Conservation (phyloP, 1,140 invertebrate genomes). For the Drosophila bocki region DNA sequence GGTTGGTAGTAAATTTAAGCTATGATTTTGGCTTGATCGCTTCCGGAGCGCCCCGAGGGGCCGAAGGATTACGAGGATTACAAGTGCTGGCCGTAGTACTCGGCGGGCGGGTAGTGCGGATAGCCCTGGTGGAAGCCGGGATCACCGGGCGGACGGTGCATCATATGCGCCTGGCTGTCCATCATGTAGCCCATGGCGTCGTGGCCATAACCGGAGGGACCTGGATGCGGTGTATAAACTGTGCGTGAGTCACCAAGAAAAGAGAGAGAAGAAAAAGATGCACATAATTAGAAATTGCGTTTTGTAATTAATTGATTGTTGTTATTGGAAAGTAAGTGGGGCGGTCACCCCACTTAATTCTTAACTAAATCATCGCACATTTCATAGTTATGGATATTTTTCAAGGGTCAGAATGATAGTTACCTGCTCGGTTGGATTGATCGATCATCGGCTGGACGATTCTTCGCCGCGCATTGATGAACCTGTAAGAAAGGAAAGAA, state of each 20-base stretch:
- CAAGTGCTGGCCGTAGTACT: conserved; percentile 96
- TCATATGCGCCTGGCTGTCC: conserved; percentile 97
- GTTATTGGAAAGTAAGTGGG: conserved; percentile 30
- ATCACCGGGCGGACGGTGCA: conserved; percentile 96
- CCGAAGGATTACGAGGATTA: conserved; percentile 86
- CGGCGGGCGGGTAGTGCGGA: conserved; percentile 93
- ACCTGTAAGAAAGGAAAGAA: conserved; percentile 89
- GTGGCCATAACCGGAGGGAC: conserved; percentile 97
- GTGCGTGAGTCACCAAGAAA: conserved; percentile 61
- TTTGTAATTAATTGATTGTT: conserved; percentile 2
- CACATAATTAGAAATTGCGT: conserved; percentile 85
- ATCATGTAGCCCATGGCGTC: conserved; percentile 99
- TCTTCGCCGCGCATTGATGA: conserved; percentile 98
- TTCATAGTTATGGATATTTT: conserved; percentile 79
- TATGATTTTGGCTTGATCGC: conserved; percentile 82
- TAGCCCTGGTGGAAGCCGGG: conserved; percentile 96
- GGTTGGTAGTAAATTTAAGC: conserved; percentile 72
- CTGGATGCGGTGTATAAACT: conserved; percentile 95
- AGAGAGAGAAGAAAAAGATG: conserved; percentile 83
- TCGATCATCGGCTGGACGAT: conserved; percentile 99
- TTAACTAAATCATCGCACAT: conserved; percentile 59
- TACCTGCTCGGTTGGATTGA: conserved; percentile 99
- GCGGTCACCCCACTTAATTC: conserved; percentile 45
- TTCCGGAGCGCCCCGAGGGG: conserved; percentile 30
- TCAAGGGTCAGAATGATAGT: conserved; percentile 74